Base-by-base conservation (phyloP, 2,888 invertebrate genomes). In the Noctua fimbriata region DNA sequence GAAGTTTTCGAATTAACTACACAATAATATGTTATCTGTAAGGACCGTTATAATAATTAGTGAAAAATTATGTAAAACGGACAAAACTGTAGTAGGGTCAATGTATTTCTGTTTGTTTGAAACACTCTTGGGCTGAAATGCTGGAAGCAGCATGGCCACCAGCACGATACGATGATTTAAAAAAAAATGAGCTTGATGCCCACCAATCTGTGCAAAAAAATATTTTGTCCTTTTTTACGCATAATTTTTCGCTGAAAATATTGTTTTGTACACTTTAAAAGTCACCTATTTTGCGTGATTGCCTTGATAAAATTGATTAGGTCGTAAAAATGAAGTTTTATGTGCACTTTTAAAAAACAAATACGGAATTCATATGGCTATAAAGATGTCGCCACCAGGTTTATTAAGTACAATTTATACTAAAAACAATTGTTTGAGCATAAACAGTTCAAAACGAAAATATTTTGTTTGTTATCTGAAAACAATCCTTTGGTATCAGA, bases 371-470 rank as follows among this genome's bases (percentile, higher is more conserved):
- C 0, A 7, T 18, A 55, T 28, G 69, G 52, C 49, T 2, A 12
- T 7, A 28, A 49, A 67, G 41, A 55, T 41, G 47, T 52, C 28
- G 28, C 47, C 36, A 66, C 10, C 21, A 41, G 14, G 24, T 83
- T 85, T 85, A 83, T 76, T 83, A 73, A 70, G 67, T 58, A 85
- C 55, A 84, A 65, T 65, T n/a, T n/a, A 60, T 79, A 73, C 58
- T 4, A 71, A 32, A 69, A 76, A 67, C 47, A 73, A 21, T 55
- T 69, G 18, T 73, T 79, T 65, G 72, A 76, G 52, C 73, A 67
- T 67, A n/a, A 67, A 67, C 44, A 75, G 72, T 72, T 72, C 12
- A 47, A 84, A 69, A 69, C 49, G 18, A 67, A 52, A 44, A 69
- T 24, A 21, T 55, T 60, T 58, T 47, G n/a, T 60, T 69, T 52